Base-by-base conservation (phyloP, 2,797 vertebrate genomes). In the Chelon labrosus region DNA sequence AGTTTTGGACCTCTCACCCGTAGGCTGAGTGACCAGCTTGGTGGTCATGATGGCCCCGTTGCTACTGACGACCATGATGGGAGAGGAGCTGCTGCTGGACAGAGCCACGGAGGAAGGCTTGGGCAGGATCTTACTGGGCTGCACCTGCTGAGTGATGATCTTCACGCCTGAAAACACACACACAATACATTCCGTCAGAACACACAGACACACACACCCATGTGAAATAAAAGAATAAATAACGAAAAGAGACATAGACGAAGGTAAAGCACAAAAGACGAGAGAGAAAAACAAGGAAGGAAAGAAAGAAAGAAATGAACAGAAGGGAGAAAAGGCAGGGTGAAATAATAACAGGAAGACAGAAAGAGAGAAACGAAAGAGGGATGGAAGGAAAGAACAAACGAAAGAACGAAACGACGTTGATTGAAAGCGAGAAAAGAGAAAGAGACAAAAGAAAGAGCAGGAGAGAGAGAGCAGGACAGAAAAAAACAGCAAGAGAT, bases 51-150 rank as follows among this genome's bases (percentile, higher is more conserved):
- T 96, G 90, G 98, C 96, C 62, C 98, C 98, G 50, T 99, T 99
- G 94, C 98, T 99, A 92, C 98, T 99, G 88, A 99, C 98, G 62
- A 99, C 98, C 98, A 99, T 98, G 87, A 99, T 98, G 79, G 98
- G 98, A 12, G 98, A 96, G 79, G 96, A 97, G 94, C 96, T 97
- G 93, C 96, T 97, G 93, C 97, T 95, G 80, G 97, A 94, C 84
- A 99, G 88, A 66, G 94, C 93, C 67, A 96, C 96, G 11, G 96
- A 95, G 51, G 97, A 96, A n/a, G 98, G 98, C 79, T 99, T 99
- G 70, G 98, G 98, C 73, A 99, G 94, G 91, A 99, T 99, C 93
- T 99, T 99, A 92, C 98, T 99, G 86, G 97, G 98, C 88, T 99
- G 98, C 78, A 99, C 95, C 94, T 99, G 98, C 84, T 99, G 98